Conservation (phyloP, 2,888 invertebrate species). For the Himalopsyche kuldschensis region DNA sequence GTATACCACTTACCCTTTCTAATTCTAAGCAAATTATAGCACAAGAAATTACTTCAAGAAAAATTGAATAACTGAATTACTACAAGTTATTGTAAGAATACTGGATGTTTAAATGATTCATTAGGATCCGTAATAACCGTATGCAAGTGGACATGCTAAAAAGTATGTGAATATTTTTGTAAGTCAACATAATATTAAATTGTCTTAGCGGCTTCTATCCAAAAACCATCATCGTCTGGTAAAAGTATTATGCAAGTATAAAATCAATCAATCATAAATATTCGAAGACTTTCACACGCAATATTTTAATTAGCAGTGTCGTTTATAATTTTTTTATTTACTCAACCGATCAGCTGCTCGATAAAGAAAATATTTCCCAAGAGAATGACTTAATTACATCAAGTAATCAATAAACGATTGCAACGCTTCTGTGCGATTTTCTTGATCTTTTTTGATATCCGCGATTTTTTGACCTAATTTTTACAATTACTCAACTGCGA, state of each 20-base stretch:
- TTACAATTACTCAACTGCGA: background rate
- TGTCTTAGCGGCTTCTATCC: too few relatives aligned
- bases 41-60: too few relatives aligned
- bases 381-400: background rate
- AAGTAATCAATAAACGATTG: background rate
- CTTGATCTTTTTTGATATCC: background rate
- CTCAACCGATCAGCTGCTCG: background rate
- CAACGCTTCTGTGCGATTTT: background rate
- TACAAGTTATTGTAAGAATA: too few relatives aligned
- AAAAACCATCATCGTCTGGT: too few relatives aligned
- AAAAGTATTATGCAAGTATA: background rate
- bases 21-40: too few relatives aligned
- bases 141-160: too few relatives aligned
- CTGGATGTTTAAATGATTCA: too few relatives aligned
- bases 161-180: too few relatives aligned
- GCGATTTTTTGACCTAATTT: background rate
- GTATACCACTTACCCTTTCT: too few relatives aligned
- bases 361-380: background rate
- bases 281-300: conserved; percentile 19
- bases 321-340: background rate
- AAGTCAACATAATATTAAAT: too few relatives aligned
- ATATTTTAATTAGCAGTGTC: conserved; percentile 3
- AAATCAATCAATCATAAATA: conserved; percentile 5
- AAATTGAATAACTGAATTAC: too few relatives aligned
- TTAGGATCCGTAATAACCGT: too few relatives aligned